Evolutionary conservation across 2,888 invertebrate genomes (phyloP).

Genomic region (Leptinotarsa juncta): DNA sequence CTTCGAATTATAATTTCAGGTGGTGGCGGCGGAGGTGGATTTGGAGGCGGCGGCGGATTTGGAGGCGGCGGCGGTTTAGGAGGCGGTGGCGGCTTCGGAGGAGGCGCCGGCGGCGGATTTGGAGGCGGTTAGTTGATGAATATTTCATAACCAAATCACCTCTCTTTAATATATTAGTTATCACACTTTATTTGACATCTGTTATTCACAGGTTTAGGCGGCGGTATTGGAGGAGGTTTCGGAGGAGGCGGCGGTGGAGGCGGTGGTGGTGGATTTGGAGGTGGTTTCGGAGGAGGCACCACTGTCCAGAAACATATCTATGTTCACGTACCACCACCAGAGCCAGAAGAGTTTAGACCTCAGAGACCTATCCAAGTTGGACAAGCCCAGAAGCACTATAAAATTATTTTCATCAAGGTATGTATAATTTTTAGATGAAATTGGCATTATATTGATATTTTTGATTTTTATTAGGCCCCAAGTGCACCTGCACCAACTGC

Average conservation of each 20-base stretch:
- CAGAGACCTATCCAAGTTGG: slow-evolving; percentile 76
- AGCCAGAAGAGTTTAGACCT: slow-evolving; percentile 79
- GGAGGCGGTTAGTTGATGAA: slow-evolving; percentile 24
- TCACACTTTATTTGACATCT: no score
- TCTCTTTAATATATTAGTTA: no score
- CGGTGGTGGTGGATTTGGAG: slow-evolving; percentile 66
- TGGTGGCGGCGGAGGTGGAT: no score
- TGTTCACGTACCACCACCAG: slow-evolving; percentile 91
- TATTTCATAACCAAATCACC: neutral
- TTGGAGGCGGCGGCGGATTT: slow-evolving; percentile 47
- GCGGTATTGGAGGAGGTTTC: slow-evolving; percentile 57
- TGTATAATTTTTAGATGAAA: slow-evolving; percentile 9
- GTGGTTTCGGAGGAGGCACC: slow-evolving; percentile 68
- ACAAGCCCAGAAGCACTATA: slow-evolving; percentile 88
- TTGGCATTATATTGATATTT: neutral
- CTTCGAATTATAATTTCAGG: no score
- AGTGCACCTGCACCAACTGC: slow-evolving; percentile 84
- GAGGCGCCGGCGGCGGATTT: slow-evolving; percentile 4
- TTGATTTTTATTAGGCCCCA: slow-evolving; percentile 70
- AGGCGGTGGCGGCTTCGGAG: slow-evolving; percentile 42
- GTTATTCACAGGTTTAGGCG: slow-evolving; percentile 28
- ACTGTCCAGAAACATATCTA: slow-evolving; percentile 88
- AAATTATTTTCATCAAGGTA: slow-evolving; percentile 90
- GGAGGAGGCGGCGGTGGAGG: slow-evolving; percentile 49
- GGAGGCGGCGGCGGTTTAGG: slow-evolving; percentile 52